A percentile compares a stretch with the other conserved stretches of the same genome.
Evolutionary conservation across 2,888 invertebrate genomes (phyloP).

Genomic region (Drosophila paramelanica): DNA sequence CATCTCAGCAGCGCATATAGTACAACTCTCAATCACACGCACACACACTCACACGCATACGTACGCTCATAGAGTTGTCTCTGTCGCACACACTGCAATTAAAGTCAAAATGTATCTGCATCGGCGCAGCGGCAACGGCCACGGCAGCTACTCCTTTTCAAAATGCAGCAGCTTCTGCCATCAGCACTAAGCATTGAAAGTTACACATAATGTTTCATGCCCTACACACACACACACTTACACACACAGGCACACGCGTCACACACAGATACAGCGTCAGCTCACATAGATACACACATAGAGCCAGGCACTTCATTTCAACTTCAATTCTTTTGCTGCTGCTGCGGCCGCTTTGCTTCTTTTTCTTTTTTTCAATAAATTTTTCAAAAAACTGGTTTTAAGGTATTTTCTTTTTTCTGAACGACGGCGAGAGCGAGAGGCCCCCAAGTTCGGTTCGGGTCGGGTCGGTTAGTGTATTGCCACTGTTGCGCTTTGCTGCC

Average conservation of each 20-base stretch:
- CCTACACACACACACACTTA: conserved; percentile 31
- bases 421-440: conserved; percentile 28
- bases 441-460: conserved; percentile 44
- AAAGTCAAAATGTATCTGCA: conserved; percentile 73
- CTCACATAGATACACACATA: conserved; percentile 22
- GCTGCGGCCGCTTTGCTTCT: conserved; percentile 34
- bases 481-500: conserved; percentile 70
- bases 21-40: conserved; percentile 42
- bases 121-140: conserved; percentile 64
- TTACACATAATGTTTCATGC: conserved; percentile 63
- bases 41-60: conserved; percentile 22
- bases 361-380: conserved; percentile 70
- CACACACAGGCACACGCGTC: conserved; percentile 16
- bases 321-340: conserved; percentile 66
- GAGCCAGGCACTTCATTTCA: conserved; percentile 67
- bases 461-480: conserved; percentile 61
- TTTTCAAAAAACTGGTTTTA: conserved; percentile 82
- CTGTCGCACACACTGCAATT: conserved; percentile 70
- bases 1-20: conserved; percentile 60
- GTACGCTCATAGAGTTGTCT: conserved; percentile 58
- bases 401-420: conserved; percentile 74
- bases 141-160: conserved; percentile 72
- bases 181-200: conserved; percentile 72
- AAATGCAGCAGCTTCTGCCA: conserved; percentile 77
- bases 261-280: conserved; percentile 4